A percentile compares a stretch with the other conserved stretches of the same genome.
Conservation (phyloP, 2,888 invertebrate species). For the Coleophora deauratella region DNA sequence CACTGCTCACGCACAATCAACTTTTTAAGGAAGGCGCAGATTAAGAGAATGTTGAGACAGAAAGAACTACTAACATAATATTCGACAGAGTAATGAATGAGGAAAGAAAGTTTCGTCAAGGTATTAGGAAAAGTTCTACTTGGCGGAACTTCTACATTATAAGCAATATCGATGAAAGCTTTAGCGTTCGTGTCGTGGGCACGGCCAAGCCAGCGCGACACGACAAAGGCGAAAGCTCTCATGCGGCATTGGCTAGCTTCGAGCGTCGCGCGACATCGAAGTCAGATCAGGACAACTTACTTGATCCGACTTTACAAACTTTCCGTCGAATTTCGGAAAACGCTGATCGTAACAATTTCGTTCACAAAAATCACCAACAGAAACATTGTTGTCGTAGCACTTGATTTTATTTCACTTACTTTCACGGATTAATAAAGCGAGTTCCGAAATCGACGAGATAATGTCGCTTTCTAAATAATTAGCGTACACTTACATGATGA, state of each 20-base stretch:
- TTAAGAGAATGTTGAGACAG: constrained; percentile 14
- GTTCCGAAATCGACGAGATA: constrained; percentile 64
- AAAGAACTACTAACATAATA: constrained; percentile 27
- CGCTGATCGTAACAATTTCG: constrained; percentile 35
- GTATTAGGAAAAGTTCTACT: constrained; percentile 51
- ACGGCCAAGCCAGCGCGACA: constrained; percentile 27
- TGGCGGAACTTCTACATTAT: constrained; percentile 53
- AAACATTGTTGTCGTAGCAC: constrained; percentile 26
- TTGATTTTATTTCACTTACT: constrained; percentile 54
- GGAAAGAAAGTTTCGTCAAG: constrained; percentile 39
- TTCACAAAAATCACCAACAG: constrained; percentile 45
- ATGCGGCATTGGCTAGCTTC: constrained; percentile 33
- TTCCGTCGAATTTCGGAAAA: constrained; percentile 68
- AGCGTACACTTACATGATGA: constrained; percentile 72
- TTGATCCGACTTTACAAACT: constrained; percentile 48
- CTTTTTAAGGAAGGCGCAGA: too few species aligned
- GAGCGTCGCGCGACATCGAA: constrained; percentile 38
- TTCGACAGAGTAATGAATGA: constrained; percentile 33
- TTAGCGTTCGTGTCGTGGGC: constrained; percentile 32
- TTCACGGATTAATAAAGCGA: constrained; percentile 61
- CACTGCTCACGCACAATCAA: too few species aligned
- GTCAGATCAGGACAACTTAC: constrained; percentile 34
- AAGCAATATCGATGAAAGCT: constrained; percentile 51
- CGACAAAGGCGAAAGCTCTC: constrained; percentile 50
- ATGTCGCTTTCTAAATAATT: constrained; percentile 57